Evolutionary conservation across 2,888 invertebrate genomes (phyloP).

Genomic region (Parnassius orleans): DNA sequence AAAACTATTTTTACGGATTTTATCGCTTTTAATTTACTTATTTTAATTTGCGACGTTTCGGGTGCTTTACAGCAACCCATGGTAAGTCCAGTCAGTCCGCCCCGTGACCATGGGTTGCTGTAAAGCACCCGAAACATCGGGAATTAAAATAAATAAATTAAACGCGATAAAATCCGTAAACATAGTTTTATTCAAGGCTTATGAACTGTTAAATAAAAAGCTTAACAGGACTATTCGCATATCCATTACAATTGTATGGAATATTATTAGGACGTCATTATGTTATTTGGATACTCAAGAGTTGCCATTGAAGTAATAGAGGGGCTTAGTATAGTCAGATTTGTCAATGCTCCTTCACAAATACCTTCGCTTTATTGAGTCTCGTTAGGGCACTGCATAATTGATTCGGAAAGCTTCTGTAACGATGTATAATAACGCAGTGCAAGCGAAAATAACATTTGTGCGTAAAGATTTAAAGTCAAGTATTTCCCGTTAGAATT

Average conservation of each 20-base stretch:
- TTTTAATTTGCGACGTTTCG: no score
- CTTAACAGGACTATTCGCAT: no score
- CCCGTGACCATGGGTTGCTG: no score
- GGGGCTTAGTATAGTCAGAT: slow-evolving; percentile 30
- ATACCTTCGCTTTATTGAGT: slow-evolving; percentile 31
- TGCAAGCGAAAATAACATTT: slow-evolving; percentile 6
- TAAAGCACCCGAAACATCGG: no score
- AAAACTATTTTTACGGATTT: no score
- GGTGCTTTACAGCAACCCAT: no score
- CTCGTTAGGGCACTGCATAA: slow-evolving; percentile 35
- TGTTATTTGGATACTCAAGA: slow-evolving; percentile 6
- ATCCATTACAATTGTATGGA: not conserved
- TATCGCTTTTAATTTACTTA: no score
- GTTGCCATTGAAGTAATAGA: slow-evolving; percentile 29
- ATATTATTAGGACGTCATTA: not conserved
- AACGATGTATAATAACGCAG: slow-evolving; percentile 4
- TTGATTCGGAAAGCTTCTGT: slow-evolving; percentile 28
- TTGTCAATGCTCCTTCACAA: slow-evolving; percentile 31
- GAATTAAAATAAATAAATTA: no score
- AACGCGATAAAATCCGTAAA: no score
- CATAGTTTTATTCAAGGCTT: no score
- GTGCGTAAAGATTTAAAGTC: not conserved
- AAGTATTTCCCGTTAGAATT: not conserved
- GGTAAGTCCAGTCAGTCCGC: no score
- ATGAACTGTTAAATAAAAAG: no score